Evolutionary conservation across 1,140 invertebrate species (phyloP), one percentile per base, ranked within the genome.

Genomic region (Pentalonia nigronervosa): DNA sequence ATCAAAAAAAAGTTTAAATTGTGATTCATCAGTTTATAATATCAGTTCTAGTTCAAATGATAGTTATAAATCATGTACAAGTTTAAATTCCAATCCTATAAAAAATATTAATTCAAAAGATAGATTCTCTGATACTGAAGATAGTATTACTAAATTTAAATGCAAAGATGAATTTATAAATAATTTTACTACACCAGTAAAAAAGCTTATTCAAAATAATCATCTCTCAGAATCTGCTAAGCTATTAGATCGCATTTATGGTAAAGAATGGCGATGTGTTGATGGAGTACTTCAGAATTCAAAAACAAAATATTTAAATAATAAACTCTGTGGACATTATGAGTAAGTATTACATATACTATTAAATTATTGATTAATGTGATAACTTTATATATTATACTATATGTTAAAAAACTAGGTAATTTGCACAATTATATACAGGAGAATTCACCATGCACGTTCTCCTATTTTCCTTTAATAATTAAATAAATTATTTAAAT

Each of bases 161-260:
- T 21, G 45, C 48, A 30, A 83, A 0, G 7, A 83, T 76, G n/a
- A 92, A 8, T 30, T 7, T 50, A 30, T 84, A 50, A 84, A 92
- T 92, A 53, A 84, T 53, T 84, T 17, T 93, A 30, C 8, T 84
- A 93, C 91, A 83, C 91, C 91, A 41, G 45, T 41, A 41, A 23
- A 86, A 84, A 84, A 53, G 0, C 30, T 50, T 86, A 25, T 41
- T 30, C n/a, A 93, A 56, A 81, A 0, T 21, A 36, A 50, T 84
- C 7, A 81, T 41, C n/a, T 93, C 4, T 30, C 81, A n/a, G 48
- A 93, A 86, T 93, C 91, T 53, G 50, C 91, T 36, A 93, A 93
- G 21, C 21, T 93, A 14, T 93, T 93, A 25, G 91, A 93, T 20
- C 91, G 91, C 30, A 84, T 93, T 1, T 93, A 93, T 93, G 91